A percentile compares a stretch with the other conserved stretches of the same genome.
Conservation (phyloP, 2,797 vertebrate species). For the Clamator glandarius region DNA sequence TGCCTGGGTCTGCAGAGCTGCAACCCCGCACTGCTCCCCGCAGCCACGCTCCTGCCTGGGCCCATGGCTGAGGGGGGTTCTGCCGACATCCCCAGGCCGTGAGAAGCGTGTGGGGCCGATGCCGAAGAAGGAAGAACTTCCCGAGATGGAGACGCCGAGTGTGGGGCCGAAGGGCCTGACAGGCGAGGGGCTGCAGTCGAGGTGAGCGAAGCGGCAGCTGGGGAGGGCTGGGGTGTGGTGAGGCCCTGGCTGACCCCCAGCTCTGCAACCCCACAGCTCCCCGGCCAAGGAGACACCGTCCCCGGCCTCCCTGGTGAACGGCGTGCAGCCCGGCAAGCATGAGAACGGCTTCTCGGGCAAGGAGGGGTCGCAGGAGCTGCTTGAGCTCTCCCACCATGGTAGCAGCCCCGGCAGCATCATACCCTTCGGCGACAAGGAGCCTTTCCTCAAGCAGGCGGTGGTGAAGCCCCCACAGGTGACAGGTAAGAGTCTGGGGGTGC, state of each 20-base stretch:
- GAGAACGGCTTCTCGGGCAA: slow-evolving; percentile 89
- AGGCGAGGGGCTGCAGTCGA: slow-evolving; percentile 68
- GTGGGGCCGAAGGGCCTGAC: slow-evolving; percentile 16
- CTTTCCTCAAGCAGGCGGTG: slow-evolving; percentile 91
- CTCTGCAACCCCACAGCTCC: slow-evolving; percentile 45
- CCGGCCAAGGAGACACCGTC: slow-evolving; percentile 35
- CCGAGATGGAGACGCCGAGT: not conserved
- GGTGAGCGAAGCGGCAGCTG: not conserved
- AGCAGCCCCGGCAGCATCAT: slow-evolving; percentile 85
- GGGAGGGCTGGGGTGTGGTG: accelerated
- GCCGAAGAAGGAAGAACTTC: slow-evolving; percentile 56
- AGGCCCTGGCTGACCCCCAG: not conserved
- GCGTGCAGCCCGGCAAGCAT: slow-evolving; percentile 85
- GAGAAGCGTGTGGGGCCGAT: slow-evolving; percentile 54
- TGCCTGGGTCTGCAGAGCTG: accelerated
- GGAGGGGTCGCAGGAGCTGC: slow-evolving; percentile 63
- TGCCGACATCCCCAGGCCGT: not conserved
- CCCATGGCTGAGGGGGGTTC: not conserved
- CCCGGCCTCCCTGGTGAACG: slow-evolving; percentile 82
- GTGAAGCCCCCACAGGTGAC: slow-evolving; percentile 92
- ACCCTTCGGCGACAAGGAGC: slow-evolving; percentile 86
- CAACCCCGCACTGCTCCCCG: accelerated
- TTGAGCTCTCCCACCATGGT: slow-evolving; percentile 76
- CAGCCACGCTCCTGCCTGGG: accelerated
- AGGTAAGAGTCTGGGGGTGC: slow-evolving; percentile 70